Evolutionary conservation across 1,140 invertebrate genomes (phyloP), one percentile per base, ranked within the genome.

Genomic region (Papilio polytes): DNA sequence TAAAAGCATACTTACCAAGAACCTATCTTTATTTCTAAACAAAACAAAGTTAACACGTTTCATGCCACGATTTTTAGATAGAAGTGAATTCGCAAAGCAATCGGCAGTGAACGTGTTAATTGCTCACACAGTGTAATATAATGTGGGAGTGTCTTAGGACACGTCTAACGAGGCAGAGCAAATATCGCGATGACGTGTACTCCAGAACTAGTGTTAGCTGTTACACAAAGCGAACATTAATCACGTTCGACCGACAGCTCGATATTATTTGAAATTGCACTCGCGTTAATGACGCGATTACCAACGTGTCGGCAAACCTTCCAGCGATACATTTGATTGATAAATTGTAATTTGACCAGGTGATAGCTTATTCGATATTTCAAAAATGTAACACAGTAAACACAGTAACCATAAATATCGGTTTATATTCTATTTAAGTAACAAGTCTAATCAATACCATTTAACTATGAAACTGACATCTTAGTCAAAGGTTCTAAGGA

Each of bases 201-300:
- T 15, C 26, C 63, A 70, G 63, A 70, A 70, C 63, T 70, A 31
- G 63, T 31, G 26, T 70, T 70, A 31, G 36, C 36, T 36, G 31
- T 73, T 48, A 22, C 44, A 76, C 41, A 76, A 51, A 76, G 46
- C 74, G 41, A 73, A 20, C 41, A 76, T 76, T 76, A 76, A 76
- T 76, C 74, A 76, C 74, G 74, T 76, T 76, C 44, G 74, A 76
- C 74, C 46, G 74, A 76, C 74, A 76, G 74, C 13, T 76, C 46
- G 9, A 46, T 51, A 76, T 76, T 76, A 76, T 76, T 76, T 76
- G 44, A 76, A 76, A 76, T 76, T 76, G 74, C 74, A 76, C 46
- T 76, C 41, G 74, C 15, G 20, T 26, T 76, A 76, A 76, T 76
- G 74, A 76, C 44, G 44, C 44, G 41, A 73, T 48, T 46, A 26